Evolutionary conservation across 2,797 vertebrate species (phyloP).

Genomic region (Siniperca undulata): DNA sequence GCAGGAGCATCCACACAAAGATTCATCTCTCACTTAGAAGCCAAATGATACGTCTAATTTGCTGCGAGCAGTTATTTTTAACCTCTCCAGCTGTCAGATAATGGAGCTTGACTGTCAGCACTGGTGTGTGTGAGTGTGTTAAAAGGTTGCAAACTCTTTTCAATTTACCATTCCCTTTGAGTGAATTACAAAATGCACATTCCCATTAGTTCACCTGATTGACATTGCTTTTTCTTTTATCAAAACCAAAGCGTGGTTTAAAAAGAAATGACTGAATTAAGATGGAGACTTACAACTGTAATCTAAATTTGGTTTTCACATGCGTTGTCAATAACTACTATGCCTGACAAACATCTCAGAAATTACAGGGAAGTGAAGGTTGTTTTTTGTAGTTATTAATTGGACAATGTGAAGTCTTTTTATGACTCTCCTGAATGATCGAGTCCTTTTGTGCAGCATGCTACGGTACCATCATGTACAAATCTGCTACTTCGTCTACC

Average conservation of each 20-base stretch:
- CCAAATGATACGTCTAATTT: constrained; percentile 91
- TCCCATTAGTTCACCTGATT: constrained; percentile 86
- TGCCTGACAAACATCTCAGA: constrained; percentile 64
- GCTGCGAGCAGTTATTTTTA: constrained; percentile 89
- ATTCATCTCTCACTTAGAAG: constrained; percentile 90
- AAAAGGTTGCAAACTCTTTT: constrained; percentile 88
- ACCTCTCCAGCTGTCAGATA: constrained; percentile 90
- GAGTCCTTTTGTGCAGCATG: constrained; percentile 46
- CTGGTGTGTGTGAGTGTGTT: constrained; percentile 81
- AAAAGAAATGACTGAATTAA: constrained; percentile 74
- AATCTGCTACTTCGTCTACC: constrained; percentile 9
- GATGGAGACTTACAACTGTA: constrained; percentile 78
- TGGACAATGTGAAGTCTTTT: constrained; percentile 63
- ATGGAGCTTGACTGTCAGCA: constrained; percentile 86
- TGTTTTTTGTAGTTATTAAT: constrained; percentile 69
- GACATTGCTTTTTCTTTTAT: constrained; percentile 82
- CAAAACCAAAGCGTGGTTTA: constrained; percentile 73
- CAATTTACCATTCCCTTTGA: constrained; percentile 86
- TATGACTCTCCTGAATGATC: constrained; percentile 40
- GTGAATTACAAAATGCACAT: constrained; percentile 85
- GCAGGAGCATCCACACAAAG: constrained; percentile 87
- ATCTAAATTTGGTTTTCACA: constrained; percentile 74
- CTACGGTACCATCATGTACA: constrained; percentile 15
- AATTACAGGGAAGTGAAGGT: constrained; percentile 53
- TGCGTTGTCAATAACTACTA: constrained; percentile 66